Conservation (phyloP, 1,140 invertebrate genomes). For the Lethocerus indicus region DNA sequence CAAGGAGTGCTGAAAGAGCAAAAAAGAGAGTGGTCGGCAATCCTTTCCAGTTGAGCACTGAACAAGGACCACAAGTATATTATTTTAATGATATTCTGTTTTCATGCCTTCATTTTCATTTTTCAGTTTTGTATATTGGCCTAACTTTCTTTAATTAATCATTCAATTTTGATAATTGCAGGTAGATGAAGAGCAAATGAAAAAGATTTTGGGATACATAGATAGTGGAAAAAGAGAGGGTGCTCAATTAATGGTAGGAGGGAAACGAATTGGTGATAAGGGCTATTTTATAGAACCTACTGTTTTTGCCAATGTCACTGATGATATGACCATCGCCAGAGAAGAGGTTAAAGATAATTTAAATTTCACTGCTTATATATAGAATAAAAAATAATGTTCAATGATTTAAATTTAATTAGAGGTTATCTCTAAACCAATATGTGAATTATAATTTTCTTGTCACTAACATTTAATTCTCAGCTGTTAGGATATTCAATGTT, state of each 20-base stretch:
- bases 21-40: constrained; percentile 68
- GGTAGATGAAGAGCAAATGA: constrained; percentile 74
- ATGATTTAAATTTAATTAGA: neutral
- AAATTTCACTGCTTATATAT: neutral
- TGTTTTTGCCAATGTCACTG: constrained; percentile 83
- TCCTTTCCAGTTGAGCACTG: constrained; percentile 68
- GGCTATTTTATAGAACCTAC: constrained; percentile 93
- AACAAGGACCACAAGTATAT: constrained; percentile 75
- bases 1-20: constrained; percentile 62
- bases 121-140: too few species aligned
- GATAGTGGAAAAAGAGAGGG: constrained; percentile 76
- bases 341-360: constrained; percentile 53
- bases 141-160: too few species aligned
- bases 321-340: constrained; percentile 82
- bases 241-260: constrained; percentile 70
- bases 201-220: constrained; percentile 72
- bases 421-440: neutral
- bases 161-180: constrained; percentile 22
- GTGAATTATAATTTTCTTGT: neutral
- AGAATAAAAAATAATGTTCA: neutral
- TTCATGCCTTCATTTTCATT: too few species aligned
- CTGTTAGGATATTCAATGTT: neutral
- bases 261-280: constrained; percentile 44
- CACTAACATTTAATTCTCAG: neutral
- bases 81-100: too few species aligned